Conservation (phyloP, 2,888 invertebrate genomes). For the Acutogordius australiensis region DNA sequence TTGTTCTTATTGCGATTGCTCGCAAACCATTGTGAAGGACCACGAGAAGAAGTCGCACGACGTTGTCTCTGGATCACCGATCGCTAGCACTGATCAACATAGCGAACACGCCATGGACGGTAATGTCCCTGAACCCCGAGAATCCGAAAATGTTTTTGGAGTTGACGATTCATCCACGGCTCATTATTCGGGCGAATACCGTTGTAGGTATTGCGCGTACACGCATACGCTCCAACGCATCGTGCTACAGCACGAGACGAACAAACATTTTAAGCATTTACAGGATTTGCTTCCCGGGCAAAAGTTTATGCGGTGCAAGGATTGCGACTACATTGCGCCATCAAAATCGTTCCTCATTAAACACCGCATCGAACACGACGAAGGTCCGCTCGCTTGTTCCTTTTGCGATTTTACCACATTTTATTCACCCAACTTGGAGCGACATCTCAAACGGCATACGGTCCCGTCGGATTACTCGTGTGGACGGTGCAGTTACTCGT, state of each 20-base stretch:
- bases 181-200: background rate
- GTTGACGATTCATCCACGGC: background rate
- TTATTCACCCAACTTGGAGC: conserved; percentile 1
- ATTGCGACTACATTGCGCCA: background rate
- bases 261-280: conserved; percentile 5
- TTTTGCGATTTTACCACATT: conserved; percentile 4
- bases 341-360: background rate
- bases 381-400: background rate
- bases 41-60: background rate
- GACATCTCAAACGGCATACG: background rate
- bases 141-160: background rate
- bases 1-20: background rate
- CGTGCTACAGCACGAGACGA: conserved; percentile 2
- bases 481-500: background rate
- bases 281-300: conserved; percentile 3
- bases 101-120: background rate
- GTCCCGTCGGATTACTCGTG: background rate
- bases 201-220: background rate
- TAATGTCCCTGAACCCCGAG: background rate
- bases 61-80: background rate
- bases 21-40: background rate
- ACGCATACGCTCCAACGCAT: background rate
- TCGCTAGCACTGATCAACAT: background rate
- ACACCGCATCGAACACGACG: conserved; percentile 3
- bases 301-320: conserved; percentile 7